Percentiles rank a stretch among this genome's conserved stretches.
Conservation (phyloP, 2,113 vertebrate genomes). For the Takifugu flavidus region DNA sequence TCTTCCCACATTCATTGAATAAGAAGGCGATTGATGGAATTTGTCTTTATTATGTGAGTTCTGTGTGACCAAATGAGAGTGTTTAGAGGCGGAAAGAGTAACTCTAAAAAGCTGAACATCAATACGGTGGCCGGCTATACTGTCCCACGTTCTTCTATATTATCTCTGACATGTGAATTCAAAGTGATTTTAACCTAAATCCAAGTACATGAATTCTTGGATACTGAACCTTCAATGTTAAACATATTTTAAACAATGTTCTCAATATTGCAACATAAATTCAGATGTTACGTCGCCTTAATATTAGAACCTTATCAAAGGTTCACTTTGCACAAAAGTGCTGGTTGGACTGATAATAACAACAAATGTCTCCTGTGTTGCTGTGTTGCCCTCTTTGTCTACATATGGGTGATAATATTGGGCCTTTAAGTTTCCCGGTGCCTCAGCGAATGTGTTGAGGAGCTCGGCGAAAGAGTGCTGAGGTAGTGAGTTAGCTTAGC, state of each 20-base stretch:
- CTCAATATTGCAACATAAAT: not conserved
- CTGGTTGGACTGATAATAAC: constrained; percentile 28
- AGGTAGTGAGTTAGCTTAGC: constrained; percentile 74
- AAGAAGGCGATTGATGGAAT: too few species aligned
- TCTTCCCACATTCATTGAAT: not conserved
- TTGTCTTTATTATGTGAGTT: too few species aligned
- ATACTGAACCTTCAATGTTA: too few species aligned
- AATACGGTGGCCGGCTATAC: too few species aligned
- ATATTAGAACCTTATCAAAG: not conserved
- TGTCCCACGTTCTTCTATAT: not conserved
- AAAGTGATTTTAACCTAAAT: too few species aligned
- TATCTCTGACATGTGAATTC: not conserved
- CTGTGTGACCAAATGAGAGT: not conserved
- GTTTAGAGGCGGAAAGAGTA: too few species aligned
- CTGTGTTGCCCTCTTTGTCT: constrained; percentile 57
- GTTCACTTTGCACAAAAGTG: constrained; percentile 39
- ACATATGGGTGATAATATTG: constrained; percentile 66
- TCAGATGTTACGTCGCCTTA: not conserved
- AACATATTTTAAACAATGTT: not conserved
- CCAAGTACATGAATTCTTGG: too few species aligned
- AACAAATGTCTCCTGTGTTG: constrained; percentile 53
- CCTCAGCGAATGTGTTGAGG: constrained; percentile 71
- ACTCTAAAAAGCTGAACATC: too few species aligned
- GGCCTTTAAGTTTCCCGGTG: constrained; percentile 69
- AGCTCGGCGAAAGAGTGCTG: constrained; percentile 71